Percentiles rank a stretch among this genome's conserved stretches.
Evolutionary conservation across 2,113 vertebrate species (phyloP).

Genomic region (Nycticebus coucang): DNA sequence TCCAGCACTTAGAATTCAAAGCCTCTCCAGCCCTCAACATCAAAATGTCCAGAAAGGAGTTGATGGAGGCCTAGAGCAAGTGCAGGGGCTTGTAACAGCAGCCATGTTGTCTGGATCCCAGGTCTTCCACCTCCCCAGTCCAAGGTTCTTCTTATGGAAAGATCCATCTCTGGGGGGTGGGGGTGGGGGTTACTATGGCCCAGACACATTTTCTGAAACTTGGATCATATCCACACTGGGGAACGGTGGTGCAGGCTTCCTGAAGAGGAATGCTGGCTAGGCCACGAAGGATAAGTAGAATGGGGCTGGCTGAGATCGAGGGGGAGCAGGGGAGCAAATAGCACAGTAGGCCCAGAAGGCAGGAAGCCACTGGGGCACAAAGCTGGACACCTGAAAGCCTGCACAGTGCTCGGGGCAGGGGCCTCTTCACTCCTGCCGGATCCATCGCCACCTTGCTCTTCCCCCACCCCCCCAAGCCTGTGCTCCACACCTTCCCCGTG

Average conservation of each 20-base stretch:
- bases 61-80: background rate
- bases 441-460: background rate
- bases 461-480: background rate
- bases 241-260: background rate
- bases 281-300: background rate
- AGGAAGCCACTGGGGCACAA: background rate
- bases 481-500: background rate
- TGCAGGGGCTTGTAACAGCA: background rate
- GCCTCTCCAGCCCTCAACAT: background rate
- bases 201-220: background rate
- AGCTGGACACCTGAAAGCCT: background rate
- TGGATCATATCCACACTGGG: background rate
- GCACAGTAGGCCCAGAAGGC: background rate
- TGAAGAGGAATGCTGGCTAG: background rate
- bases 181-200: background rate
- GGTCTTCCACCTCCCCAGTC: background rate
- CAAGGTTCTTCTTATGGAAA: background rate
- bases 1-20: background rate
- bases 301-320: background rate
- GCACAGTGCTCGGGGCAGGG: fast-evolving
- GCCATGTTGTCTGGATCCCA: background rate
- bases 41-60: background rate
- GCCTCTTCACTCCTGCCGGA: background rate
- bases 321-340: background rate
- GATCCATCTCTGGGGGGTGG: background rate